Evolutionary conservation across 2,113 vertebrate species (phyloP).

Genomic region (Syngnathus floridae): DNA sequence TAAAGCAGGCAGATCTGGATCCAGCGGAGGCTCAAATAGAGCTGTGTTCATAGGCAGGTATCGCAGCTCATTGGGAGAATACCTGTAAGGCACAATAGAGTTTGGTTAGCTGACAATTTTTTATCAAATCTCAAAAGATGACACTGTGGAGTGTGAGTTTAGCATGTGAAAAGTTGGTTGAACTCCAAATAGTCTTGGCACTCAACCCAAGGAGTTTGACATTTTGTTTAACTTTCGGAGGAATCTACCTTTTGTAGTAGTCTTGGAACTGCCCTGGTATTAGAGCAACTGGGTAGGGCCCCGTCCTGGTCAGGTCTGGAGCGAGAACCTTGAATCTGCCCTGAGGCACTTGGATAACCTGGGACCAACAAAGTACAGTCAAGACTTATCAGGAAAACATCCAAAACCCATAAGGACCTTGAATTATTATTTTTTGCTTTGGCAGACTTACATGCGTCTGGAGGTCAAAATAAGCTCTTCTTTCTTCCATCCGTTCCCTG

Average conservation of each 20-base stretch:
- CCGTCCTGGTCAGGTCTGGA: constrained; percentile 85
- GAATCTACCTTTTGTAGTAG: constrained; percentile 89
- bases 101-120: background rate
- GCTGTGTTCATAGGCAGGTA: constrained; percentile 94
- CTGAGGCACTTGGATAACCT: constrained; percentile 98
- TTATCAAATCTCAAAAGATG: background rate
- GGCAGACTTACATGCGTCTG: constrained; percentile 85
- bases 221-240: background rate
- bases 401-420: too few relatives aligned
- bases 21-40: constrained; percentile 91
- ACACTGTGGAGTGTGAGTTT: background rate
- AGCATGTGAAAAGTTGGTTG: background rate
- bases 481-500: constrained; percentile 94
- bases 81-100: constrained; percentile 65
- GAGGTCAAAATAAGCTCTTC: constrained; percentile 96
- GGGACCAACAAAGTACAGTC: constrained; percentile 11
- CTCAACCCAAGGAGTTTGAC: background rate
- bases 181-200: background rate
- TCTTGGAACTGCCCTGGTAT: constrained; percentile 99
- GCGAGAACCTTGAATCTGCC: constrained; percentile 90
- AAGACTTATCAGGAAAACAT: background rate
- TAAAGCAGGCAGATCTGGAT: constrained; percentile 86
- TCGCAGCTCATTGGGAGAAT: constrained; percentile 93
- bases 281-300: constrained; percentile 94
- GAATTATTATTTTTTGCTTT: too few relatives aligned